Conservation (phyloP, 2,797 vertebrate species). For the Sciurus vulgaris region DNA sequence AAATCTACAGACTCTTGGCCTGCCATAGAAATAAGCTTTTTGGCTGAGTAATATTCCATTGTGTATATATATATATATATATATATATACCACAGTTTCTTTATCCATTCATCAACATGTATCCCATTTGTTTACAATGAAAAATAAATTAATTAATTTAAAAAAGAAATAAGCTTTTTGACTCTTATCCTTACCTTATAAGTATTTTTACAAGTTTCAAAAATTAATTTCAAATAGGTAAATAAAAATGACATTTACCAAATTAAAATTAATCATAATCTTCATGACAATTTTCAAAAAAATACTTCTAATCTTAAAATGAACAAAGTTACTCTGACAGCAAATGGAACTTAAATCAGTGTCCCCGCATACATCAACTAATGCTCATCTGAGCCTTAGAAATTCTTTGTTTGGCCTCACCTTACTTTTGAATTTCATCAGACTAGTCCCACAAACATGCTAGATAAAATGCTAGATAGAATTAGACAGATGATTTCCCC, state of each 20-base stretch:
- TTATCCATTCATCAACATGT: too few relatives aligned
- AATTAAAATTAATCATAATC: slow-evolving; percentile 44
- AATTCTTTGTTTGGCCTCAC: not conserved
- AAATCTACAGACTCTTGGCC: not conserved
- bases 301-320: slow-evolving; percentile 49
- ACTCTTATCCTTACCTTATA: slow-evolving; percentile 22
- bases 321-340: slow-evolving; percentile 7
- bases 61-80: too few relatives aligned
- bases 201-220: slow-evolving; percentile 9
- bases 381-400: not conserved
- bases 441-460: not conserved
- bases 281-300: slow-evolving; percentile 12
- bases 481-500: not conserved
- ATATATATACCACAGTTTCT: too few relatives aligned
- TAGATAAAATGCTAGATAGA: not conserved
- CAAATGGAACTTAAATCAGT: slow-evolving; percentile 8
- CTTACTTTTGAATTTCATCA: slow-evolving; percentile 10
- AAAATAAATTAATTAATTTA: too few relatives aligned
- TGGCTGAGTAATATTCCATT: not conserved
- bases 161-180: slow-evolving; percentile 4
- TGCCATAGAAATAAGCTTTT: not conserved
- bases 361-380: not conserved
- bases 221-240: slow-evolving; percentile 49
- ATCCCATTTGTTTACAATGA: too few relatives aligned
- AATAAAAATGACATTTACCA: slow-evolving; percentile 33